These are phyloP conservation scores for Troilus luridus DNA, from an alignment of 2,888 invertebrate species.

Conservation along the genomic window DNA sequence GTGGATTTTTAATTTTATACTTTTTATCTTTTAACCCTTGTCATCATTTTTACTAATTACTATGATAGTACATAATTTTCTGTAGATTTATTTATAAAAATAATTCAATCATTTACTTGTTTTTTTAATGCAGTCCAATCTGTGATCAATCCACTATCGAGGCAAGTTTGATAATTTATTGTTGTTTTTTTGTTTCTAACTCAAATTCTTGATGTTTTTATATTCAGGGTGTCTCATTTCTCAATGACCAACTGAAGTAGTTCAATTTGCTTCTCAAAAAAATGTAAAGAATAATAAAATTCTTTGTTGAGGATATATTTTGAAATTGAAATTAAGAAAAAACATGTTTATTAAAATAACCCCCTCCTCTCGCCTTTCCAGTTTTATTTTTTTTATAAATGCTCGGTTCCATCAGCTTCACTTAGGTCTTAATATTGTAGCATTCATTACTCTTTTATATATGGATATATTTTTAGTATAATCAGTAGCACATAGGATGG, in stretches of 20 bases:
- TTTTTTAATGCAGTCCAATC: slow-evolving; percentile 36
- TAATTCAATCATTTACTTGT: not conserved
- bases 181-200: not conserved
- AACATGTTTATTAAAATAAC: no score
- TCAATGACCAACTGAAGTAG: not conserved
- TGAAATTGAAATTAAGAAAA: no score
- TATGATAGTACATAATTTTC: not conserved
- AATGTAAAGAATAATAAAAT: not conserved
- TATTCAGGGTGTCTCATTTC: not conserved
- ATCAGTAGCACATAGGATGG: no score
- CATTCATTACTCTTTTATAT: no score
- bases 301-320: no score
- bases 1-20: not conserved
- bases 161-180: slow-evolving; percentile 14
- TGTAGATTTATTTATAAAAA: not conserved
- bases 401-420: no score
- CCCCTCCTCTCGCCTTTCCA: not conserved
- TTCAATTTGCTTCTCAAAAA: not conserved
- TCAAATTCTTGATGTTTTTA: not conserved
- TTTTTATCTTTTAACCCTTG: not conserved
- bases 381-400: not conserved
- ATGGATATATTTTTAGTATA: no score
- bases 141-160: slow-evolving; percentile 42
- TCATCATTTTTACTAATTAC: not conserved
- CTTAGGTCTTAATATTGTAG: no score